Base-by-base conservation (phyloP, 2,113 vertebrate species). In the Cebidichthys violaceus region DNA sequence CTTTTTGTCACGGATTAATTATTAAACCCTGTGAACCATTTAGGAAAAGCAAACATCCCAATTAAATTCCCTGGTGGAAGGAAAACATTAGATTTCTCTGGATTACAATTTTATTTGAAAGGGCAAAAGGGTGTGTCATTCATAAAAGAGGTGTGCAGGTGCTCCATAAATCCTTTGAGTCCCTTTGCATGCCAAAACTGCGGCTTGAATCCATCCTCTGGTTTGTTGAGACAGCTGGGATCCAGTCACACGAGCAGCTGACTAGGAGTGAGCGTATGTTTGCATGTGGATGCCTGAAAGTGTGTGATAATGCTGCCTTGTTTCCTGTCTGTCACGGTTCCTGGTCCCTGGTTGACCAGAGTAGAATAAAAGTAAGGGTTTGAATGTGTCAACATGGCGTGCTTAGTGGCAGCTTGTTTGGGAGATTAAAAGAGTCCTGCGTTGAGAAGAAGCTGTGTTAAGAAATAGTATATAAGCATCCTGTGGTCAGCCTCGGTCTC, bases 141-240 rank as follows among this genome's bases (percentile, higher is more conserved):
- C 33, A 57, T 52, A 2, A 22, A 55, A 79, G 64, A n/a, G 9
- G 31, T 5, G 1, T 76, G 10, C 77, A 86, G 83, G 79, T 78
- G 80, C 20, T 70, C 31, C 50, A 61, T 84, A 77, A 89, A 86
- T 81, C 74, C 35, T 84, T 69, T 68, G 2, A 5, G 14, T 35
- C n/a, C 7, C 0, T 33, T 52, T 43, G 6, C 9, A 2, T 85
- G 79, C 57, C 78, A 84, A 65, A 54, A 37, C 33, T 9, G 9
- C 77, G 81, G 65, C 59, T 72, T 1, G 1, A n/a, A 65, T 70
- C 59, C 55, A 43, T 64, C 18, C n/a, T 39, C 9, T n/a, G 41
- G 55, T 86, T 72, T 87, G 87, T 75, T 75, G 73, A 89, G 78
- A 79, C 90, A 75, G 85, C 84, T 80, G 82, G 77, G 85, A 86